Evolutionary conservation across 2,797 vertebrate genomes (phyloP), one percentile per base, ranked within the genome.

Genomic region (Clarias platycephalus): DNA sequence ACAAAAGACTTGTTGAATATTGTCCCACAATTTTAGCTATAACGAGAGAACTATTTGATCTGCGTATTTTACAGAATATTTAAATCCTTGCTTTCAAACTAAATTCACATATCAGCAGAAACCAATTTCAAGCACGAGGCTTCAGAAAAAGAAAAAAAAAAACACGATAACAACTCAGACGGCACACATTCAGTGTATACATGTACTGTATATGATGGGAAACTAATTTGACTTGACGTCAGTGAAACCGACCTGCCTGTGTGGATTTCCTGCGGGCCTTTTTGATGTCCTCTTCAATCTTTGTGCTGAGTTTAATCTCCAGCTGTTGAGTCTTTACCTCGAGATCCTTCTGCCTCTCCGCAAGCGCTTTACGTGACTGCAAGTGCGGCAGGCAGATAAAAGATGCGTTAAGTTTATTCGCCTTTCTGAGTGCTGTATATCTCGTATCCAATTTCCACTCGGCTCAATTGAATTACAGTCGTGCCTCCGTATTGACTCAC

Each of bases 231-330:
- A 37, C 16, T 28, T 31, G 22, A 72, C 68, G 31, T 75, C 63
- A 49, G 55, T 6, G 44, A 1, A 58, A 88, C 97, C 95, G 91
- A 99, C 98, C 98, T 20, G 97, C 98, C 94, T 98, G 98, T 0
- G 98, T 99, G 88, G 98, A 99, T 96, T 99, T 99, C 92, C 97
- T 88, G 81, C 98, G 95, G 0, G 98, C 98, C 89, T 98, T 99
- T 93, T 99, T 99, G 90, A 99, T 99, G 88, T 99, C 98, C 85
- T 99, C 98, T 88, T 99, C 98, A 0, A 95, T 96, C 93, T 99
- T 99, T 93, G 95, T 97, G 94, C 93, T 98, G 89, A 99, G 95
- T 89, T 99, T 99, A 90, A 97, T 96, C 92, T 99, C 98, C 77
- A 97, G 91, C 92, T 99, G 98, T 91, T 99, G 98, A 0, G 96